These are phyloP conservation scores for Watsonalla binaria DNA, from an alignment of 2,888 invertebrate genomes.

Conservation along the genomic window DNA sequence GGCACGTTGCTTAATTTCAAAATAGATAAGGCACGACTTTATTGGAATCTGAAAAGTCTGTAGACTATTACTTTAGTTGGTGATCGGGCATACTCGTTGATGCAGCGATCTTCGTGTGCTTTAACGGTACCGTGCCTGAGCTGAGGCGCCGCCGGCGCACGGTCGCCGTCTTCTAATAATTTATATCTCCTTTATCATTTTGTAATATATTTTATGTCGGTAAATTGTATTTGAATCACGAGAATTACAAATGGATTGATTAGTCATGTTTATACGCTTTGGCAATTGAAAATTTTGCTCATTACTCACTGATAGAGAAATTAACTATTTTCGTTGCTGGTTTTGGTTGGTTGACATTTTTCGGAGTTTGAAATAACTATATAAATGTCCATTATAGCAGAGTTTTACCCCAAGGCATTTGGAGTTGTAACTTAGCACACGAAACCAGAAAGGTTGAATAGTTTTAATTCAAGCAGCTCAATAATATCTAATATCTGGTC, in stretches of 20 bases:
- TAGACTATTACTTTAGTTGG: neutral
- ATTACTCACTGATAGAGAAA: neutral
- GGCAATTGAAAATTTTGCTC: neutral
- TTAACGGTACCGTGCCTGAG: conserved; percentile 33
- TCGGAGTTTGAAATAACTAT: no score
- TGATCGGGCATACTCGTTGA: neutral
- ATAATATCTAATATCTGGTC: no score
- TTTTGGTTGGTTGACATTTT: no score
- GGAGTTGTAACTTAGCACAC: no score
- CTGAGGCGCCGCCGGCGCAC: conserved; percentile 17
- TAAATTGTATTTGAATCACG: conserved; percentile 4
- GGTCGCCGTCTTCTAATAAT: conserved; percentile 9
- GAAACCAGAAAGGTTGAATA: no score
- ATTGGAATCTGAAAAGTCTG: no score
- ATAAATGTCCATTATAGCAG: no score
- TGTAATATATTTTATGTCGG: conserved; percentile 2
- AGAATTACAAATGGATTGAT: conserved; percentile 1
- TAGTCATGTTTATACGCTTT: neutral
- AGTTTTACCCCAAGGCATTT: no score
- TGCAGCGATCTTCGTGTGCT: neutral
- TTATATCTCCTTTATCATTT: conserved; percentile 7
- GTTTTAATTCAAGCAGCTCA: no score
- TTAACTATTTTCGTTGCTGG: neutral
- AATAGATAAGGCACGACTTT: neutral
- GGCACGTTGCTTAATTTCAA: neutral